Percentiles rank a stretch among this genome's conserved stretches.
phyloP scores from a whole-genome alignment of 2,888 invertebrate genomes.

The Acanthococcus lagerstroemiae region DNA sequence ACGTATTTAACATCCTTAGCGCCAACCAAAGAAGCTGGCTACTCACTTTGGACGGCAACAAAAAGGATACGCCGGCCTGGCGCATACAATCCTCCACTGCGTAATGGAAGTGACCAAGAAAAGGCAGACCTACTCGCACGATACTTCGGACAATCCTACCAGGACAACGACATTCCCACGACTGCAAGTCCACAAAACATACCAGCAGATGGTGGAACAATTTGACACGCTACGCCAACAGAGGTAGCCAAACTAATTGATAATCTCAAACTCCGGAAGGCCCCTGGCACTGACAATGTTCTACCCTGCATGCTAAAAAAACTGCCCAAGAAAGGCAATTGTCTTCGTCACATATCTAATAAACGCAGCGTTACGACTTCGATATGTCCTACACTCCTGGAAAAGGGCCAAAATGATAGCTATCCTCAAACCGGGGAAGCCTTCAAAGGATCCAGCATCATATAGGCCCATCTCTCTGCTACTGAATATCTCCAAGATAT shows the following conservation, averaged over 20 bases:
- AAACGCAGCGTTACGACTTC: neutral
- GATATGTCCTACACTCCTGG: neutral
- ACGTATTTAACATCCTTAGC: no score
- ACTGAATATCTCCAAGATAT: neutral
- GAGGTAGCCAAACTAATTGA: neutral
- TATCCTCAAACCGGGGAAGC: neutral
- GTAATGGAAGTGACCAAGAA: neutral
- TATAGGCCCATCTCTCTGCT: neutral
- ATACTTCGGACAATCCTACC: neutral
- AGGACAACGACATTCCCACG: neutral
- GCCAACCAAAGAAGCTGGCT: no score
- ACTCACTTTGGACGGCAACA: no score
- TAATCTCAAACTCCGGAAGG: neutral
- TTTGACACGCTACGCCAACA: neutral
- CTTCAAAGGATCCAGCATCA: neutral
- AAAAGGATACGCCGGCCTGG: neutral
- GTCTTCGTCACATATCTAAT: neutral
- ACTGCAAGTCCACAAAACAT: neutral
- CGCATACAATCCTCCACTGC: neutral
- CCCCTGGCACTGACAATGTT: neutral
- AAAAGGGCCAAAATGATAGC: neutral
- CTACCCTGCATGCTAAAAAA: neutral
- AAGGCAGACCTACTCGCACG: constrained; percentile 4
- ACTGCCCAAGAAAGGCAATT: neutral
- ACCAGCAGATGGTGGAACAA: neutral